These are phyloP conservation scores for Ciconia stormi DNA, from an alignment of 2,113 vertebrate genomes.

Conservation along the genomic window DNA sequence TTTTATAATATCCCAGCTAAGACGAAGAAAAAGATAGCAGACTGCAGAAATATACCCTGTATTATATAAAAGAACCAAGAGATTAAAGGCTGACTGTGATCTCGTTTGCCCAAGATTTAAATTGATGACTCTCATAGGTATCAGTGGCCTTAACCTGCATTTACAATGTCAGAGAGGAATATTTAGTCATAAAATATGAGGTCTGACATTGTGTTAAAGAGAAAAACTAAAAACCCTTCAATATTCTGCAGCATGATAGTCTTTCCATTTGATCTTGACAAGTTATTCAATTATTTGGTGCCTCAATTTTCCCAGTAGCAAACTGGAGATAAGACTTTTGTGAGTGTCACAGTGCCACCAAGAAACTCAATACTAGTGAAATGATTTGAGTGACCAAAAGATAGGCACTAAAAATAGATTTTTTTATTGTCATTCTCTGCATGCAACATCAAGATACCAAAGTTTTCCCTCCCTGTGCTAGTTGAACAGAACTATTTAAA, in stretches of 20 bases:
- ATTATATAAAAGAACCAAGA: neutral
- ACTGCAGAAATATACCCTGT: neutral
- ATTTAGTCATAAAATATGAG: neutral
- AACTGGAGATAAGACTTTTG: neutral
- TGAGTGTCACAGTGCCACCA: neutral
- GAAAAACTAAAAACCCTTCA: neutral
- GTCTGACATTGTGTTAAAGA: neutral
- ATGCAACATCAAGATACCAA: neutral
- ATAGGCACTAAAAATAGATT: neutral
- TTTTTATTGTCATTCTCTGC: neutral
- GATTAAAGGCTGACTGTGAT: constrained; percentile 18
- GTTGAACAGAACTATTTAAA: neutral
- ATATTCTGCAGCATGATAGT: neutral
- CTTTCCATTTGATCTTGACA: neutral
- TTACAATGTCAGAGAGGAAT: neutral
- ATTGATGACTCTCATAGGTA: neutral
- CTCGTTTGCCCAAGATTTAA: neutral
- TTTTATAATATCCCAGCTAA: neutral
- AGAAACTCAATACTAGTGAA: neutral
- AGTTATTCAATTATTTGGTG: neutral
- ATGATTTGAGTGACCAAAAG: neutral
- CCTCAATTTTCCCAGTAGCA: neutral
- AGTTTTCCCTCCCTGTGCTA: neutral
- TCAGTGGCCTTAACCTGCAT: neutral
- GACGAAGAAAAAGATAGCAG: neutral